A percentile compares a stretch with the other conserved stretches of the same genome.
Evolutionary conservation across 2,797 vertebrate genomes (phyloP).

Genomic region (Semaprochilodus insignis): DNA sequence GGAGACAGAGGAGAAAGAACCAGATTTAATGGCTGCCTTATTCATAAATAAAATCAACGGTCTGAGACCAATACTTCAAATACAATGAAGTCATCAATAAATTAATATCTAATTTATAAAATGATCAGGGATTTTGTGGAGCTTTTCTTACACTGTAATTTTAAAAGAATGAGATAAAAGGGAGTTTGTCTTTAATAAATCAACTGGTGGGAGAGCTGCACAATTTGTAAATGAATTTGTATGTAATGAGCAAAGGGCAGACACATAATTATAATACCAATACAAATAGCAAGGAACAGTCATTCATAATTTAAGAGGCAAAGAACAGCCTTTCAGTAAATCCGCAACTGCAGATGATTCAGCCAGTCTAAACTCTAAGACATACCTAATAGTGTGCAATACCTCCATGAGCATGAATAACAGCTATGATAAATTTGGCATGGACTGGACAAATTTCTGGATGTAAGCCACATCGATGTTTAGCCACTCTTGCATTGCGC

Average conservation of each 20-base stretch:
- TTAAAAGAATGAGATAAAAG: slow-evolving; percentile 37
- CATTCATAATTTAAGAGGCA: background rate
- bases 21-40: slow-evolving; percentile 36
- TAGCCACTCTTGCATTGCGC: too few species aligned
- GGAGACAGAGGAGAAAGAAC: slow-evolving; percentile 20
- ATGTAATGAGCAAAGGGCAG: background rate
- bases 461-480: too few species aligned
- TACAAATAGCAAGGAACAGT: background rate
- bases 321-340: background rate
- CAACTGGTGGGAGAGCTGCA: slow-evolving; percentile 5
- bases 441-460: too few species aligned
- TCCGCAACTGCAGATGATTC: background rate
- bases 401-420: too few species aligned
- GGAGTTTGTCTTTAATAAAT: slow-evolving; percentile 42
- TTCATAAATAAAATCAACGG: slow-evolving; percentile 51
- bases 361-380: background rate
- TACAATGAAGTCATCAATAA: slow-evolving; percentile 41
- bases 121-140: slow-evolving; percentile 2
- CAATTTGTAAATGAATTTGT: background rate
- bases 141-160: slow-evolving; percentile 4
- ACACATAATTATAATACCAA: slow-evolving; percentile 3
- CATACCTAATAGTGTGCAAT: too few species aligned
- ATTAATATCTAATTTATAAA: slow-evolving; percentile 46
- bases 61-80: slow-evolving; percentile 44
- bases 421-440: too few species aligned